Evolutionary conservation across 2,113 vertebrate genomes (phyloP).

Genomic region (Salvelinus alpinus): DNA sequence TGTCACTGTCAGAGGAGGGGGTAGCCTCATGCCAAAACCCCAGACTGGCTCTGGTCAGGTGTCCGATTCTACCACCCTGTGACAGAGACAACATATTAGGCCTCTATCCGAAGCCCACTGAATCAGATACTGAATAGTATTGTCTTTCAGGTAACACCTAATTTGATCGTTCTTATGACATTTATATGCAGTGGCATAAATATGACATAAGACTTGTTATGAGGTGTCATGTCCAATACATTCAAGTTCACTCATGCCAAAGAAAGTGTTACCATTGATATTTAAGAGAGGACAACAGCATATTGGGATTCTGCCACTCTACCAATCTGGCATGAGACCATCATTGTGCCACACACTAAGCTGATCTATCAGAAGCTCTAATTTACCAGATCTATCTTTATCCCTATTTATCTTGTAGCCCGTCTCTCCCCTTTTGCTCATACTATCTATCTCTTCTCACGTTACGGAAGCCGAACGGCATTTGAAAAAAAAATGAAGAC

Average conservation of each 20-base stretch:
- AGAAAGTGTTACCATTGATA: not conserved
- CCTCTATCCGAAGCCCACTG: not conserved
- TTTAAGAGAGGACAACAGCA: no score
- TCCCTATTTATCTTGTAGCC: not conserved
- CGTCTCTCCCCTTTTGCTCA: not conserved
- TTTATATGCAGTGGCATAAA: not conserved
- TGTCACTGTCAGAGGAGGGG: slow-evolving; percentile 21
- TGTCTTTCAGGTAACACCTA: no score
- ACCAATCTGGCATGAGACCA: no score
- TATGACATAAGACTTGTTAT: no score
- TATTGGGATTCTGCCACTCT: not conserved
- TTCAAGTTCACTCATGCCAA: no score
- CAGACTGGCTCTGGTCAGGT: slow-evolving; percentile 24
- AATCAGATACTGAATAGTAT: no score
- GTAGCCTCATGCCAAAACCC: slow-evolving; percentile 10
- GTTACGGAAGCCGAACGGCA: slow-evolving; percentile 88
- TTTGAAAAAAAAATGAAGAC: slow-evolving; percentile 91
- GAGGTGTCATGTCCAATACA: not conserved
- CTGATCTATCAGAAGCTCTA: not conserved
- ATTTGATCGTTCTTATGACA: no score
- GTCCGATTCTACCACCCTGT: slow-evolving; percentile 30
- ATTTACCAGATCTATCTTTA: not conserved
- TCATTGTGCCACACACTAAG: not conserved
- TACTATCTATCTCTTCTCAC: slow-evolving; percentile 24
- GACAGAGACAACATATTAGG: not conserved